These are phyloP conservation scores for Ciconia stormi DNA, from an alignment of 2,113 vertebrate species.

Conservation along the genomic window DNA sequence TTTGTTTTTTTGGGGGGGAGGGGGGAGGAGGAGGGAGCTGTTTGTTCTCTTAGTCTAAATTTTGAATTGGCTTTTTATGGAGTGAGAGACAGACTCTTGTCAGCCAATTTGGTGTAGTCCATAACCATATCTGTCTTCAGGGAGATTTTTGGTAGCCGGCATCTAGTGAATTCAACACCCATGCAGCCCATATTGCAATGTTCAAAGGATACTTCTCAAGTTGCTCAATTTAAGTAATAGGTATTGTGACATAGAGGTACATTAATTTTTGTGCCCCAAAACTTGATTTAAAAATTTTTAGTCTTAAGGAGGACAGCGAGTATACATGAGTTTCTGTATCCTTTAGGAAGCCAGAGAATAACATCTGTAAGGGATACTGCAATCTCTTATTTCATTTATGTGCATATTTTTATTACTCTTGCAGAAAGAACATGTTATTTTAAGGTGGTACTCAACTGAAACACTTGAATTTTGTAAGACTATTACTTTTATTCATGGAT, in stretches of 20 bases:
- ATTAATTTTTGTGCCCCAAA: background rate
- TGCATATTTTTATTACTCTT: background rate
- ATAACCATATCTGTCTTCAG: background rate
- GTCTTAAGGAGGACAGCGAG: background rate
- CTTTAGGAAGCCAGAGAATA: background rate
- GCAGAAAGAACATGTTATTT: background rate
- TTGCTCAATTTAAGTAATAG: background rate
- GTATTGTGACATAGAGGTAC: background rate
- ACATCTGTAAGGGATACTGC: background rate
- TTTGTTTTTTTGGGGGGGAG: background rate
- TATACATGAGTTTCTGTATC: background rate
- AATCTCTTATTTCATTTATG: background rate
- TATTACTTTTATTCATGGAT: background rate
- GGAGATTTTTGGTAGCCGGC: background rate
- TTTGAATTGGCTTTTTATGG: background rate
- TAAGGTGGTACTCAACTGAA: background rate
- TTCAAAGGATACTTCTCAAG: background rate
- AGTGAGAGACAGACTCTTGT: background rate
- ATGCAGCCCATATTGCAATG: background rate
- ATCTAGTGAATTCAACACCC: background rate
- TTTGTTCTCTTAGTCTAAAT: background rate
- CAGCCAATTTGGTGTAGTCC: background rate
- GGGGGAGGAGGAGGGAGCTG: background rate
- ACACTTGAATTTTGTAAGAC: background rate
- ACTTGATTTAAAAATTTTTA: background rate